Evolutionary conservation across 1,140 invertebrate genomes (phyloP), one percentile per base, ranked within the genome.

Genomic region (Protaetia brevitarsis): DNA sequence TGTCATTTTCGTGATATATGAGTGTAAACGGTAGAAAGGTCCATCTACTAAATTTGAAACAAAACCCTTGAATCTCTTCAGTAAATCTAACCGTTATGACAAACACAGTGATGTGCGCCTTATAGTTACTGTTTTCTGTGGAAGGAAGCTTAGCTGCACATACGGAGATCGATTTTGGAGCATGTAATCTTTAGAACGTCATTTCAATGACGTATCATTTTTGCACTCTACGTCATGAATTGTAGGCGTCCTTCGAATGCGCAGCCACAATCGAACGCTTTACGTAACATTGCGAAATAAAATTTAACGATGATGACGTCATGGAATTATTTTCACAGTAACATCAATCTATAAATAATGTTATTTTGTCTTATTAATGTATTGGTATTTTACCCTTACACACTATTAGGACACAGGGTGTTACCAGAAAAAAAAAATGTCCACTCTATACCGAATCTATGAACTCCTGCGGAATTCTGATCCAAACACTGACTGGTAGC

Each of bases 281-380:
- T 31, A 59, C 27, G 57, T 59, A 59, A 59, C 30, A 59, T 59
- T 59, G 57, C 57, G 57, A 59, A 59, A 59, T 59, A 59, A 51
- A 21, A 51, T 51, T 51, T 51, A 51, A 51, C 26, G 26, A 8
- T 23, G 1, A 19, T 51, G 41, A 51, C 41, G 41, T 51, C 41
- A 51, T 19, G 41, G 41, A 51, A 51, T 23, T 2, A 51, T 51
- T 23, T 51, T 19, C 21, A 51, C 6, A 51, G 1, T 19, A 34
- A n/a, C 31, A 8, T 11, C 13, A 34, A 34, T 34, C 8, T 34
- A n/a, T 8, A 34, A 11, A 34, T n/a, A n/a, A 8, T 51, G 21
- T 16, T 16, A 51, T 16, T 2, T 51, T 19, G n/a, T 16, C 45
- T 7, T 19, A 51, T 51, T 16, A 8, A 51, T 19, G 45, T 16